Evolutionary conservation across 2,113 vertebrate genomes (phyloP).

Genomic region (Nesoenas mayeri): DNA sequence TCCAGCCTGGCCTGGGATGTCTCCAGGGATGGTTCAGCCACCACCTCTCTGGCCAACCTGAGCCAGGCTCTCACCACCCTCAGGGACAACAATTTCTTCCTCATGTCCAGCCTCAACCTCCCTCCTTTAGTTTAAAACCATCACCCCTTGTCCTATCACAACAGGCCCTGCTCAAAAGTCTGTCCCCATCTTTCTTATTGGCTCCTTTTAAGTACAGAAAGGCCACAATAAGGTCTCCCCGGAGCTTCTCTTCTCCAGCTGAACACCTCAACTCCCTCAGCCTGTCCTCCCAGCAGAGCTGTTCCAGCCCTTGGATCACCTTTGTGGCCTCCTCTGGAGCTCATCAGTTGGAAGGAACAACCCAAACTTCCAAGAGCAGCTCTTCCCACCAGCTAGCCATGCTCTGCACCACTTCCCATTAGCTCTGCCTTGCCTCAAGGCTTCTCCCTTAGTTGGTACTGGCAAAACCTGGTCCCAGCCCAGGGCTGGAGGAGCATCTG

Average conservation of each 20-base stretch:
- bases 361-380: background rate
- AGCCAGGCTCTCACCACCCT: fast-evolving
- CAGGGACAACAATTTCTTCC: fast-evolving
- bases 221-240: background rate
- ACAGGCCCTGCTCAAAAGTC: background rate
- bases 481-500: background rate
- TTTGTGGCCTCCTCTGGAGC: background rate
- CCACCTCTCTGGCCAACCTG: background rate
- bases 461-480: background rate
- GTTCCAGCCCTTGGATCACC: background rate
- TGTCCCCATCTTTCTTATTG: background rate
- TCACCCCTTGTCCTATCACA: fast-evolving
- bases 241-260: background rate
- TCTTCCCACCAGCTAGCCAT: background rate
- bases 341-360: background rate
- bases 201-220: background rate
- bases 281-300: background rate
- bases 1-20: fast-evolving
- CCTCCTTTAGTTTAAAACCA: background rate
- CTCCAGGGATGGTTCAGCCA: background rate
- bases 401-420: too few relatives aligned
- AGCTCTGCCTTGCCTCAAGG: too few relatives aligned
- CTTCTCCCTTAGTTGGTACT: background rate
- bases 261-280: background rate
- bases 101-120: fast-evolving